Conservation (phyloP, 2,797 vertebrate species). For the Anguilla marmorata region DNA sequence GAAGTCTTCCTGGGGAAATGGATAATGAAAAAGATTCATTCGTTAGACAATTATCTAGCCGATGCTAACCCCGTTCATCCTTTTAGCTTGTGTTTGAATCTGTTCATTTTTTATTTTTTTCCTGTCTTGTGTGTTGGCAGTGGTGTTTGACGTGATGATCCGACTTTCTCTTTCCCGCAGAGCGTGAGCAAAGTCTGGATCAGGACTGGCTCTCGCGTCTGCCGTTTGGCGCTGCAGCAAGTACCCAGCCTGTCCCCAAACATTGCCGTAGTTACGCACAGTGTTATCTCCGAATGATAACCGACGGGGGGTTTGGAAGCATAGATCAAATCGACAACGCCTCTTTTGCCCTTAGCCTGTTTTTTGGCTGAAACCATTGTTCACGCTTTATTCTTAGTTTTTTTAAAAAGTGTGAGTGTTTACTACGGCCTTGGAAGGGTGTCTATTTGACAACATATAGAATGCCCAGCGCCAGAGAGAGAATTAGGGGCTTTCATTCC, state of each 20-base stretch:
- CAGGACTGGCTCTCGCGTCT: slow-evolving; percentile 85
- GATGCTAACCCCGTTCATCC: slow-evolving; percentile 53
- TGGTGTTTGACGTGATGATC: slow-evolving; percentile 74
- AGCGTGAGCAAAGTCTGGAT: slow-evolving; percentile 84
- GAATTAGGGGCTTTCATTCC: slow-evolving; percentile 4
- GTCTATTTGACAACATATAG: background rate
- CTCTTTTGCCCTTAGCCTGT: background rate
- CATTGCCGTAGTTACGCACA: slow-evolving; percentile 51
- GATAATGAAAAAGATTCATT: background rate
- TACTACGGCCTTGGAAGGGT: background rate
- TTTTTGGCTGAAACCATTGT: slow-evolving; percentile 8
- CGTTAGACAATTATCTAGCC: slow-evolving; percentile 51
- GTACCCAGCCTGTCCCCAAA: slow-evolving; percentile 70
- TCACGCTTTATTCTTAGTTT: background rate
- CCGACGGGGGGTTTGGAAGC: slow-evolving; percentile 26
- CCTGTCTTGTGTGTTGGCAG: slow-evolving; percentile 30
- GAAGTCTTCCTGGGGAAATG: slow-evolving; percentile 7
- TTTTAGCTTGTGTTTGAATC: slow-evolving; percentile 43
- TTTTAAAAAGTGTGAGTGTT: slow-evolving; percentile 1
- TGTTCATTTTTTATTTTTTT: background rate
- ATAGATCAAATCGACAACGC: slow-evolving; percentile 59
- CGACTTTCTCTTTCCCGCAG: slow-evolving; percentile 84
- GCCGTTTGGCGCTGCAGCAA: slow-evolving; percentile 79
- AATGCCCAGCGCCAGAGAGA: background rate
- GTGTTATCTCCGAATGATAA: slow-evolving; percentile 26